Percentiles rank a stretch among this genome's conserved stretches.
Evolutionary conservation across 2,113 vertebrate species (phyloP).

Genomic region (Vicugna pacos): DNA sequence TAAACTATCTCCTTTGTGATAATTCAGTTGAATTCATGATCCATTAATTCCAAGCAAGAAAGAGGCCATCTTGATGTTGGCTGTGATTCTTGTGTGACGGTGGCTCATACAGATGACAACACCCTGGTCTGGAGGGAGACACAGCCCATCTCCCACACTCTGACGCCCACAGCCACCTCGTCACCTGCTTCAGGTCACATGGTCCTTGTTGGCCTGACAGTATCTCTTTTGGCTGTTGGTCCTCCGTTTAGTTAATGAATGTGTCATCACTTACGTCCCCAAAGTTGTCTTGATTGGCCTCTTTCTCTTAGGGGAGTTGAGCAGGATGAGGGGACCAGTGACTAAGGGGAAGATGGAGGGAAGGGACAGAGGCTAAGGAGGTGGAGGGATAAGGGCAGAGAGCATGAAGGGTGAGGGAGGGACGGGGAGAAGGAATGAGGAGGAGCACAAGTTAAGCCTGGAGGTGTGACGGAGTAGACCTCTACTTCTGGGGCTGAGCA

Average conservation of each 20-base stretch:
- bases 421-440: not conserved
- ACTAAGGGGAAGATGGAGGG: not conserved
- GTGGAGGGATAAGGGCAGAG: not conserved
- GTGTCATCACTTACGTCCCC: not conserved
- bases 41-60: not conserved
- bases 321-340: not conserved
- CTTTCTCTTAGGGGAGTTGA: not conserved
- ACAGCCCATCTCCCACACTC: no score
- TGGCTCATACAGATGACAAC: no score
- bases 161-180: rapidly evolving
- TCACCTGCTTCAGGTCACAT: not conserved
- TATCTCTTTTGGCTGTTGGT: not conserved
- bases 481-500: no score
- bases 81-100: no score
- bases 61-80: not conserved
- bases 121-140: no score
- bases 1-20: not conserved
- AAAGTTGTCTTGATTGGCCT: rapidly evolving
- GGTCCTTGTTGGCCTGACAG: not conserved
- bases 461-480: not conserved
- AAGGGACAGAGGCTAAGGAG: not conserved
- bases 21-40: not conserved
- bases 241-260: not conserved
- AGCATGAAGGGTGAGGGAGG: rapidly evolving
- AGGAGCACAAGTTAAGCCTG: not conserved